Conservation (phyloP, 2,113 vertebrate genomes). For the Smithornis capensis region DNA sequence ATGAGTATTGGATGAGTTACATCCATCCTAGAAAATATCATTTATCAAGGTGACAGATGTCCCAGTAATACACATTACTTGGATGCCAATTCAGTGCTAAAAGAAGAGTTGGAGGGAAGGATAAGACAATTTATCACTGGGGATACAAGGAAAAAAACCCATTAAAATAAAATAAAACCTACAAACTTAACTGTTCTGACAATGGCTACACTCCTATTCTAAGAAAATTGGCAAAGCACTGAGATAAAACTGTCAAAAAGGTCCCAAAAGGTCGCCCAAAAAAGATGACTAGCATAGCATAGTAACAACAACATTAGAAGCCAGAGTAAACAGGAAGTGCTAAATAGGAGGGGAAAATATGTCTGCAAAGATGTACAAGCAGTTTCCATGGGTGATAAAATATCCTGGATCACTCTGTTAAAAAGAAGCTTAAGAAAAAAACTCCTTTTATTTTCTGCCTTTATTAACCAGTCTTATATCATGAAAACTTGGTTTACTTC, state of each 20-base stretch:
- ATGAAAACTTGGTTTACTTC: neutral
- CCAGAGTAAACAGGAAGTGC: neutral
- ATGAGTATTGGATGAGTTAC: neutral
- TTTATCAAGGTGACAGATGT: neutral
- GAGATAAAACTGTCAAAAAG: neutral
- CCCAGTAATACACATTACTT: neutral
- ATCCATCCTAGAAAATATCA: neutral
- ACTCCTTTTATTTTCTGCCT: neutral
- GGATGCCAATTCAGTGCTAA: neutral
- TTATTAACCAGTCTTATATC: neutral
- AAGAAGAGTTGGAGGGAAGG: neutral
- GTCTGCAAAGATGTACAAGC: neutral
- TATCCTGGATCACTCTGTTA: neutral
- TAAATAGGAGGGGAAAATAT: neutral
- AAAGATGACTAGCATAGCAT: neutral
- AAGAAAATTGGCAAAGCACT: neutral
- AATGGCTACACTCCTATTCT: neutral
- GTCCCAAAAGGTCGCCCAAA: neutral
- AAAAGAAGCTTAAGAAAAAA: neutral
- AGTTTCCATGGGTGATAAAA: neutral
- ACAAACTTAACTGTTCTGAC: neutral
- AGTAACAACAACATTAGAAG: neutral
- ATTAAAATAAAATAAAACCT: neutral
- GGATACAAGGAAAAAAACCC: neutral
- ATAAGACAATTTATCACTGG: neutral